phyloP scores from a whole-genome alignment of 2,888 invertebrate genomes.

The Tupiocoris notatus region DNA sequence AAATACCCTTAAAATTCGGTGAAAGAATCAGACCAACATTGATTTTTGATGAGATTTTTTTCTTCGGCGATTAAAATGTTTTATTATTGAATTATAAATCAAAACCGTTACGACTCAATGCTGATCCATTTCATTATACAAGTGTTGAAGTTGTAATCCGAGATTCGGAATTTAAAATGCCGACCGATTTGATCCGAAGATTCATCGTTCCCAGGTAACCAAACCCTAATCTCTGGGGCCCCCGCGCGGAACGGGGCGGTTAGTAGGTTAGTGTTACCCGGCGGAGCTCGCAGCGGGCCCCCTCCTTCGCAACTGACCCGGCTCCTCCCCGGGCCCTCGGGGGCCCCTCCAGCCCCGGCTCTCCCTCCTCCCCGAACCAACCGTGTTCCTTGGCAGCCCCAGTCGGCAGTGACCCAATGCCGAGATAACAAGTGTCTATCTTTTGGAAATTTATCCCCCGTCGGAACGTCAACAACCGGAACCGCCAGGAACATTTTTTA shows the following conservation, averaged over 20 bases:
- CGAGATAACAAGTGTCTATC: constrained; percentile 33
- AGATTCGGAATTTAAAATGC: too few relatives aligned
- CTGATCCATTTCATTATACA: too few relatives aligned
- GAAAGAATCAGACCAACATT: too few relatives aligned
- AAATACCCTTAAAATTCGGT: too few relatives aligned
- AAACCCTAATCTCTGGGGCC: not conserved
- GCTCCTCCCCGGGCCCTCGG: not conserved
- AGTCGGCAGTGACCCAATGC: constrained; percentile 38
- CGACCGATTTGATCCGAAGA: too few relatives aligned
- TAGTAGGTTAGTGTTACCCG: constrained; percentile 38
- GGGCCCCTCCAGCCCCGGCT: constrained; percentile 17
- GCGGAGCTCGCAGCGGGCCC: not conserved
- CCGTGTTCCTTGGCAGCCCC: constrained; percentile 13
- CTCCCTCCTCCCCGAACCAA: not conserved
- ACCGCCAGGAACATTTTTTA: not conserved
- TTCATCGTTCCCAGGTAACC: not conserved
- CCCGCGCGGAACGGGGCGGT: constrained; percentile 13
- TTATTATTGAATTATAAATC: too few relatives aligned
- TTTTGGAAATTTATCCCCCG: not conserved
- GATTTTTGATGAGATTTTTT: too few relatives aligned
- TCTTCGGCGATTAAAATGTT: too few relatives aligned
- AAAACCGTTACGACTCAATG: too few relatives aligned
- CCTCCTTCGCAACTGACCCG: not conserved
- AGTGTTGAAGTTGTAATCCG: too few relatives aligned
- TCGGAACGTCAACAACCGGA: not conserved